A percentile compares a stretch with the other conserved stretches of the same genome.
Conservation (phyloP, 2,888 invertebrate genomes). For the Napeogenes inachia region DNA sequence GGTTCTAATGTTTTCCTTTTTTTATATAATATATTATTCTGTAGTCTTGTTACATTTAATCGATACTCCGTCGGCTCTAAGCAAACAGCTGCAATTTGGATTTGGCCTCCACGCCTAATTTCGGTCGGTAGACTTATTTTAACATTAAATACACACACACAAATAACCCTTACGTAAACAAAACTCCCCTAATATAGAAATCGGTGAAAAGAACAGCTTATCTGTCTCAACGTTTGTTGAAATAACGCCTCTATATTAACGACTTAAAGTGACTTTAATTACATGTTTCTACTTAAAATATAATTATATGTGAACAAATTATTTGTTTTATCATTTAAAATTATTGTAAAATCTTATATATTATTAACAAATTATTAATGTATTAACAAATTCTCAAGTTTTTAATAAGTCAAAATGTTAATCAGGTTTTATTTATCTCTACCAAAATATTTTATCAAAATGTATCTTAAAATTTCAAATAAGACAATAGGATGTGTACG, state of each 20-base stretch:
- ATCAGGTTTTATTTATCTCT: too few species aligned
- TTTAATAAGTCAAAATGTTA: too few species aligned
- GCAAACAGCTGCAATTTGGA: slow-evolving; percentile 72
- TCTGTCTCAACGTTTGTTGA: slow-evolving; percentile 34
- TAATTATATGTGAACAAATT: background rate
- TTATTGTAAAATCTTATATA: too few species aligned
- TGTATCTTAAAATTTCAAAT: background rate
- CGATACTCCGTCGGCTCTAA: slow-evolving; percentile 38
- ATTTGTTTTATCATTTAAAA: background rate
- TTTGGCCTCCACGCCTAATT: slow-evolving; percentile 74
- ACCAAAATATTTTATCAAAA: background rate
- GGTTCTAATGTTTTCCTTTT: slow-evolving; percentile 1
- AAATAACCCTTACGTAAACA: slow-evolving; percentile 74
- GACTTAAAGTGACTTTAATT: slow-evolving; percentile 32
- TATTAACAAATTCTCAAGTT: too few species aligned
- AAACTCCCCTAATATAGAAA: slow-evolving; percentile 66
- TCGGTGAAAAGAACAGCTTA: slow-evolving; percentile 52
- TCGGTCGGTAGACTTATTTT: slow-evolving; percentile 74
- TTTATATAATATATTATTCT: background rate
- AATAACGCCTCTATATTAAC: slow-evolving; percentile 42
- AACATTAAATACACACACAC: slow-evolving; percentile 73
- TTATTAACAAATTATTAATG: too few species aligned
- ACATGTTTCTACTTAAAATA: slow-evolving; percentile 5
- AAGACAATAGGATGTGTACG: slow-evolving; percentile 3
- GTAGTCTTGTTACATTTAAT: slow-evolving; percentile 28